These are phyloP conservation scores for Apaloderma vittatum DNA, from an alignment of 2,113 vertebrate species.

Conservation along the genomic window DNA sequence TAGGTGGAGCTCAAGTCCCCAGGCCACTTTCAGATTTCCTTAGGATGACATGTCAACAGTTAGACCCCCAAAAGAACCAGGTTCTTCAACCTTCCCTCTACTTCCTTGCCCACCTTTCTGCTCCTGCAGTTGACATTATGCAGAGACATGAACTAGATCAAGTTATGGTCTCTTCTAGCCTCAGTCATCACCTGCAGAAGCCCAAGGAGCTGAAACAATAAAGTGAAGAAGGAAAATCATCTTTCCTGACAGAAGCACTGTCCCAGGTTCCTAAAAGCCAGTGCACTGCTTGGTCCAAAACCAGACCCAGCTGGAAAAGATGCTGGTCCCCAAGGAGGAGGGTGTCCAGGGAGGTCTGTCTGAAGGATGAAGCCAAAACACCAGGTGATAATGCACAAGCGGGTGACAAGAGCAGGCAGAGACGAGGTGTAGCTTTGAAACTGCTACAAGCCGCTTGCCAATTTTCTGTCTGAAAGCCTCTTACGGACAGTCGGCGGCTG, in stretches of 20 bases:
- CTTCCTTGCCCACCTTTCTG: not conserved
- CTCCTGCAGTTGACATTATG: not conserved
- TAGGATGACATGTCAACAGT: not conserved
- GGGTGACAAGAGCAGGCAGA: not conserved
- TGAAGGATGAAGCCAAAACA: not conserved
- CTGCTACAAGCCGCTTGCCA: not conserved
- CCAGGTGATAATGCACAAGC: not conserved
- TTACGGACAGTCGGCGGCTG: accelerated
- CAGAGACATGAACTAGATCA: not conserved
- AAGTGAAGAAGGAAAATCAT: not conserved
- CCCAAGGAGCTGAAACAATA: not conserved
- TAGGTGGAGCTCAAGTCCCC: not conserved
- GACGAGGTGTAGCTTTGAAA: not conserved
- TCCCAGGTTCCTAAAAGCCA: not conserved
- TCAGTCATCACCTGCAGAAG: not conserved
- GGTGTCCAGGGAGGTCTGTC: accelerated
- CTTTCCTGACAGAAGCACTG: not conserved
- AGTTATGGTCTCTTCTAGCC: not conserved
- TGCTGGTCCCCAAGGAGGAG: not conserved
- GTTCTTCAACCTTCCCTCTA: not conserved
- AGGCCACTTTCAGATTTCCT: not conserved
- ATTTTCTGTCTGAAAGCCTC: not conserved
- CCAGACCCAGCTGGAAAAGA: not conserved
- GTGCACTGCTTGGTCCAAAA: not conserved
- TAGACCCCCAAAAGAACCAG: not conserved